Evolutionary conservation across 2,797 vertebrate genomes (phyloP), one percentile per base, ranked within the genome.

Genomic region (Hozukius guyotensis): DNA sequence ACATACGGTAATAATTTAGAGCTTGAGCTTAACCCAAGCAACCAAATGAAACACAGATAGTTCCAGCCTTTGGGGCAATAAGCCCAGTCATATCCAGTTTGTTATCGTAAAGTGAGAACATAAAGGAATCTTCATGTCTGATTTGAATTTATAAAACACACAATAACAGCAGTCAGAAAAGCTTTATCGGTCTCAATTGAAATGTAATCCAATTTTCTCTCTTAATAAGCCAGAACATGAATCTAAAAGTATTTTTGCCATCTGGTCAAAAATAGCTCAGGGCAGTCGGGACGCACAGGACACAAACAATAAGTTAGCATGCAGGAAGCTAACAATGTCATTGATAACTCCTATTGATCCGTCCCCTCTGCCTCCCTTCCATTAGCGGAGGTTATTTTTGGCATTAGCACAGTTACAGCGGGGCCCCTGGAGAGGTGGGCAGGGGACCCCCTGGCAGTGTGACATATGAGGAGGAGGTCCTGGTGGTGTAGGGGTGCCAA

Each of bases 271-370:
- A 88, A 87, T 84, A 90, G 84, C 77, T 70, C 42, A 20, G 72
- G 70, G 74, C 84, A 70, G 78, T 81, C 38, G 1, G 63, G 71
- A 74, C 8, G 24, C 67, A 49, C 32, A 61, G 79, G 86, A 80
- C 65, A 62, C 63, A 80, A 89, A 88, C 88, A 72, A 87, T 84
- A 84, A 85, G 89, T 89, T 78, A 71, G 86, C 83, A 72, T 82
- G 85, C 87, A 88, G 91, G 89, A 93, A 91, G 87, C 90, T 86
- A 86, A 85, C 83, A 86, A 67, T 90, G 92, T 90, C 92, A 91
- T 81, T 88, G 91, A 94, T 94, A 93, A 92, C 90, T 89, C 75
- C 79, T 93, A 96, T 96, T 95, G 95, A 96, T 95, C 90, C 49
- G 69, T 80, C 84, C 90, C 82, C 88, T 89, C 80, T 87, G 84